A percentile compares a stretch with the other conserved stretches of the same genome.
phyloP scores from a whole-genome alignment of 2,888 invertebrate species.

The Linnaemya tessellans region DNA sequence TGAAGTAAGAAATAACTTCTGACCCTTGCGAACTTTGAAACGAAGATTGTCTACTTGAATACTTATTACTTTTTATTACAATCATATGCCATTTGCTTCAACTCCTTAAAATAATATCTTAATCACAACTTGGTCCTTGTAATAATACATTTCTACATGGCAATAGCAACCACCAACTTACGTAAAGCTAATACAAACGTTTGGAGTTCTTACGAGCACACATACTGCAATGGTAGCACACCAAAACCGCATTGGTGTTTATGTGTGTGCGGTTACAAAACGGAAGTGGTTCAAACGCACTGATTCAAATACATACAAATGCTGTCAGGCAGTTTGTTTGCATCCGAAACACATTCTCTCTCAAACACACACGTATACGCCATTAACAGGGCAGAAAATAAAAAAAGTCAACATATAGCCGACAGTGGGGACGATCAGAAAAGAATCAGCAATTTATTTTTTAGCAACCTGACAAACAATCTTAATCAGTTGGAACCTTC shows the following conservation, averaged over 20 bases:
- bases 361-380: not conserved
- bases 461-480: no score
- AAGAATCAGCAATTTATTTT: not conserved
- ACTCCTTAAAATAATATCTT: not conserved
- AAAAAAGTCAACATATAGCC: not conserved
- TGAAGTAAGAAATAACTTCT: not conserved
- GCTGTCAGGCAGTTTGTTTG: slow-evolving; percentile 41
- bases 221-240: slow-evolving; percentile 26
- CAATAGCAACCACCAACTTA: not conserved
- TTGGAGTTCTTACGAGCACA: slow-evolving; percentile 4
- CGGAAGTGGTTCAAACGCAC: slow-evolving; percentile 68
- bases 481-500: no score
- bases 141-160: not conserved
- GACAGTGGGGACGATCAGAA: not conserved
- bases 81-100: not conserved
- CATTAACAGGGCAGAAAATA: not conserved
- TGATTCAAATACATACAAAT: slow-evolving; percentile 23
- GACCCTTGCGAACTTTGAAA: not conserved
- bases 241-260: slow-evolving; percentile 54
- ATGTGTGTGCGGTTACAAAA: slow-evolving; percentile 62
- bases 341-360: slow-evolving; percentile 12
- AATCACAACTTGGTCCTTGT: not conserved
- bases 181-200: slow-evolving; percentile 50
- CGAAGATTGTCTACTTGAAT: not conserved
- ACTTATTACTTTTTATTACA: not conserved